phyloP scores from a whole-genome alignment of 1,140 invertebrate species.

The Atta cephalotes region DNA sequence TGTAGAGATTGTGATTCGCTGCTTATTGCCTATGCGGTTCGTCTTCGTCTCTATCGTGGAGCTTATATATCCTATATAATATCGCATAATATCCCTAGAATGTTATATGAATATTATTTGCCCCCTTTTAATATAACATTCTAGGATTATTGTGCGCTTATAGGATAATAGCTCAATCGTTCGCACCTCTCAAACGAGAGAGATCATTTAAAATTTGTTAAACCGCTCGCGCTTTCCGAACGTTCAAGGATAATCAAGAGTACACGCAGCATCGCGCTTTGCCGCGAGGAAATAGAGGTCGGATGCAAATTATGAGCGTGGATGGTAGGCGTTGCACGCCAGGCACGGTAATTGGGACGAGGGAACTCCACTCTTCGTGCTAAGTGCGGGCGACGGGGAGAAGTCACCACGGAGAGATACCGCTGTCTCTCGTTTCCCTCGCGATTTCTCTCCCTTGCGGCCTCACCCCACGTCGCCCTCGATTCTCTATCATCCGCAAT shows the following conservation, averaged over 20 bases:
- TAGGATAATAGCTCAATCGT: neutral
- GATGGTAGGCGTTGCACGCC: slow-evolving; percentile 62
- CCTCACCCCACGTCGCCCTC: slow-evolving; percentile 54
- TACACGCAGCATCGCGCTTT: slow-evolving; percentile 32
- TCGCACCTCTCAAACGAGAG: neutral
- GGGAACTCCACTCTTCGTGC: slow-evolving; percentile 60
- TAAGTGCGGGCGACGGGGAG: slow-evolving; percentile 10
- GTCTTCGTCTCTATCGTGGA: no score
- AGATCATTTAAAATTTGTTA: neutral
- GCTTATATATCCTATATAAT: no score
- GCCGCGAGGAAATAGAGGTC: slow-evolving; percentile 71
- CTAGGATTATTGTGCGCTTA: no score
- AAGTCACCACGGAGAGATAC: neutral
- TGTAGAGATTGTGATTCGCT: neutral
- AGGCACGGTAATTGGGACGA: slow-evolving; percentile 74
- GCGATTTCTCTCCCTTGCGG: slow-evolving; percentile 47
- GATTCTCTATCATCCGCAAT: neutral
- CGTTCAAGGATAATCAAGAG: neutral
- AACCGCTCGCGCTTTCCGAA: neutral
- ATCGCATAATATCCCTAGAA: no score
- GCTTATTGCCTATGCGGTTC: neutral
- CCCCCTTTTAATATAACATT: no score
- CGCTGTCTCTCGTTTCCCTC: slow-evolving; percentile 50
- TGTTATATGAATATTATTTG: no score
- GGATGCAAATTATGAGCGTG: slow-evolving; percentile 73